Percentiles rank a stretch among this genome's conserved stretches.
Conservation (phyloP, 2,113 vertebrate species). For the Gallinago undulata region DNA sequence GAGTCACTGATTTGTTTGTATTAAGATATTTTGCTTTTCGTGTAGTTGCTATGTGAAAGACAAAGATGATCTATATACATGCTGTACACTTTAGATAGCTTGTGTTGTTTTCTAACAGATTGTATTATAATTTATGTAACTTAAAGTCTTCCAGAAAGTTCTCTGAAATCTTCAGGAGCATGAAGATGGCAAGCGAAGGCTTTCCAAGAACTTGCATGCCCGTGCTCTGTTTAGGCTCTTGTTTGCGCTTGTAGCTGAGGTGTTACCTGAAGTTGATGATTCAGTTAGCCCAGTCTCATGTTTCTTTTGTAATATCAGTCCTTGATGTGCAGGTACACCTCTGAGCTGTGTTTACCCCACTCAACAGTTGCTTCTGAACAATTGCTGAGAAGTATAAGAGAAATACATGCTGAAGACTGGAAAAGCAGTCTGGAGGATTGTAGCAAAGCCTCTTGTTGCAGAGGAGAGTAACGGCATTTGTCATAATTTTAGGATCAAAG, state of each 20-base stretch:
- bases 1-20: not conserved
- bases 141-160: not conserved
- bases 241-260: not conserved
- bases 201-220: not conserved
- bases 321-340: not conserved
- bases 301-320: not conserved
- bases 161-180: not conserved
- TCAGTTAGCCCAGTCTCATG: not conserved
- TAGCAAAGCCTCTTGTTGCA: not conserved
- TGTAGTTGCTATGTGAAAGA: not conserved
- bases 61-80: not conserved
- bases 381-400: not conserved
- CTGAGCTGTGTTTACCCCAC: not conserved
- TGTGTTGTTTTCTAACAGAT: not conserved
- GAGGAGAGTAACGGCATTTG: fast-evolving
- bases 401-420: fast-evolving
- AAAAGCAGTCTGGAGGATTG: not conserved
- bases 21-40: not conserved
- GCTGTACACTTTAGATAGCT: not conserved
- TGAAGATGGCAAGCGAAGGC: not conserved
- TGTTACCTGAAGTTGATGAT: not conserved
- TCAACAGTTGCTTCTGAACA: fast-evolving
- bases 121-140: not conserved
- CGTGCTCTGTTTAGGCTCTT: not conserved
- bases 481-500: not conserved